A percentile compares a stretch with the other conserved stretches of the same genome.
These are phyloP conservation scores for Dryobotodes eremita DNA, from an alignment of 2,888 invertebrate genomes.

Conservation along the genomic window DNA sequence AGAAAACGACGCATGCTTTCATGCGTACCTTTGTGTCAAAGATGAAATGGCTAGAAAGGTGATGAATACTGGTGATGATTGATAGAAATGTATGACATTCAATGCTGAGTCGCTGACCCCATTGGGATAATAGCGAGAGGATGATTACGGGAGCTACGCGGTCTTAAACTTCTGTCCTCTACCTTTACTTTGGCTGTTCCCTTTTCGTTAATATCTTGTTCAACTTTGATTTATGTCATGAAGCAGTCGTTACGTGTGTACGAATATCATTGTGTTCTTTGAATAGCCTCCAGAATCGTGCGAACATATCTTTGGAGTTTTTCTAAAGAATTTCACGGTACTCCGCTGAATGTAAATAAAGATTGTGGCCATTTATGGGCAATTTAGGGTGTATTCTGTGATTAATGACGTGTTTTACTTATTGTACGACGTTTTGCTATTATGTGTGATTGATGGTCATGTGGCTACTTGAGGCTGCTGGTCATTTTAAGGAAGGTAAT, in stretches of 20 bases:
- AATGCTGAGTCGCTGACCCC: background rate
- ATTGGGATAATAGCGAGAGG: background rate
- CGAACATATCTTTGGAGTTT: conserved; percentile 76
- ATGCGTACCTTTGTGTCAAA: too few species aligned
- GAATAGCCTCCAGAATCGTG: conserved; percentile 76
- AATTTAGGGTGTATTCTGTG: conserved; percentile 81
- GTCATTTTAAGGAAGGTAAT: background rate
- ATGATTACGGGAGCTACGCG: background rate
- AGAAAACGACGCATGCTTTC: background rate
- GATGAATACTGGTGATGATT: background rate
- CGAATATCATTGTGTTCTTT: conserved; percentile 64
- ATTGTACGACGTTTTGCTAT: conserved; percentile 66
- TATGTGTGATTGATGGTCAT: conserved; percentile 75
- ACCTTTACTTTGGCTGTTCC: conserved; percentile 12
- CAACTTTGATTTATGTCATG: conserved; percentile 86
- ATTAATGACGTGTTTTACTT: conserved; percentile 83
- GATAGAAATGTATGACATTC: background rate
- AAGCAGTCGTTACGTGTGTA: conserved; percentile 73
- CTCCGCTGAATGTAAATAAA: conserved; percentile 76
- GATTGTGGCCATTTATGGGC: conserved; percentile 88
- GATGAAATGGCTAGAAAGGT: background rate
- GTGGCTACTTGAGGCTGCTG: conserved; percentile 37
- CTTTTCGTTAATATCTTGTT: conserved; percentile 84
- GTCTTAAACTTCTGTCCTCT: conserved; percentile 40
- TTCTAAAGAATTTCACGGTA: conserved; percentile 81